Base-by-base conservation (phyloP, 2,797 vertebrate genomes). In the Silurus aristotelis region DNA sequence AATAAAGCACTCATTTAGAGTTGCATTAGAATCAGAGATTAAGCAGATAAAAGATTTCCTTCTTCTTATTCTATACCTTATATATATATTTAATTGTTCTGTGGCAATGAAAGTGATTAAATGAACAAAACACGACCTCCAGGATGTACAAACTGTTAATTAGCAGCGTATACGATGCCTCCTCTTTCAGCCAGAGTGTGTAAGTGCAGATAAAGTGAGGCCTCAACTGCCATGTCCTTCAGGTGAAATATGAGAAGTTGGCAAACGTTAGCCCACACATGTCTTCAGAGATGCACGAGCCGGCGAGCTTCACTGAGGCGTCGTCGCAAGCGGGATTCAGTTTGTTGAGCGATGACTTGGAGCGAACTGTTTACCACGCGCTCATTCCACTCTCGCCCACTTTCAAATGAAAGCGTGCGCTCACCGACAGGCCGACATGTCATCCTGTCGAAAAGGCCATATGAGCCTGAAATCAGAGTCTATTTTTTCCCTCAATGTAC, bases 391-490 rank as follows among this genome's bases (percentile, higher is more conserved):
- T 83, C 85, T 85, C 76, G 31, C 64, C 38, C 58, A 77, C 87
- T 87, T 77, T 81, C 72, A 73, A 81, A 86, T 83, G 77, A 73
- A 89, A 83, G 83, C 80, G 46, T 56, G 25, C 81, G 68, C 83
- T 80, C 67, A 80, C 84, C 68, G 88, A 83, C 87, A 85, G 85
- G 80, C 79, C 87, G 75, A 88, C 85, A 85, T 81, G 87, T 89
- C 88, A 87, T 89, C 12, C 87, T 86, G 88, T 89, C 87, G 83
- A 80, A 78, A 86, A 22, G 79, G 31, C 84, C 83, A 55, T 85
- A 85, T 72, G 73, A 86, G 87, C 66, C 73, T 77, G 83, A 83
- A 88, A 84, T 60, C 71, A 38, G 76, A 81, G 80, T 71, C 61
- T 71, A 25, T 27, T 52, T 19, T 19, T 56, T 17, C n/a, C 27